Evolutionary conservation across 2,888 invertebrate genomes (phyloP), one percentile per base, ranked within the genome.

Genomic region (Neoitamus cyanurus): DNA sequence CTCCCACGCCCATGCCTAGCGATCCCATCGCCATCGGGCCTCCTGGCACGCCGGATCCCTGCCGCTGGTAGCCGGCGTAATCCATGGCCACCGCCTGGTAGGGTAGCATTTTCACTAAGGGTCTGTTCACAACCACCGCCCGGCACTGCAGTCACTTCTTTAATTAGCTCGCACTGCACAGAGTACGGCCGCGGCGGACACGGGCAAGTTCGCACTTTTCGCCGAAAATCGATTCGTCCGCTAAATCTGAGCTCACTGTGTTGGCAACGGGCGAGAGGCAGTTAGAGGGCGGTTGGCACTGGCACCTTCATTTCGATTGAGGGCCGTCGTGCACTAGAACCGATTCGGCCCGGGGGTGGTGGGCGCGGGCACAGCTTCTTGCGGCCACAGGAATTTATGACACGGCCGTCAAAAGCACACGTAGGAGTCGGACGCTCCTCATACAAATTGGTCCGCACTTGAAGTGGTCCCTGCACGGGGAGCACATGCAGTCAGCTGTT

Each of bases 21-120:
- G 91, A 89, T 87, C 93, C 93, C 90, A 90, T 90, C 42, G 88
- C 88, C 91, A 91, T 91, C 83, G 90, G 91, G 37, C 90, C 89
- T 80, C 90, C 89, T 1, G 90, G 90, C 87, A 91, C 90, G 3
- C 89, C 90, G 34, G 89, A 88, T 80, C 90, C 89, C 91, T 94
- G 93, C 91, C 94, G 93, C 92, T 94, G 92, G 93, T 93, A 93
- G 87, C 93, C 94, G 89, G 95, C 95, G 92, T 95, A 95, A 94
- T 95, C 95, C 97, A 97, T 97, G 90, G 97, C 96, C 78, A 97
- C 96, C 88, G 95, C 95, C 93, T 96, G 96, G 92, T 96, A 96
- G 89, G 96, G 96, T 93, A 96, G 93, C 96, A 96, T 96, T 83
- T 85, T 87, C 15, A 68, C 36, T 20, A 37, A 42, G 42, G 30